A percentile compares a stretch with the other conserved stretches of the same genome.
phyloP scores from a whole-genome alignment of 2,888 invertebrate genomes.

The Halocaridina rubra region DNA sequence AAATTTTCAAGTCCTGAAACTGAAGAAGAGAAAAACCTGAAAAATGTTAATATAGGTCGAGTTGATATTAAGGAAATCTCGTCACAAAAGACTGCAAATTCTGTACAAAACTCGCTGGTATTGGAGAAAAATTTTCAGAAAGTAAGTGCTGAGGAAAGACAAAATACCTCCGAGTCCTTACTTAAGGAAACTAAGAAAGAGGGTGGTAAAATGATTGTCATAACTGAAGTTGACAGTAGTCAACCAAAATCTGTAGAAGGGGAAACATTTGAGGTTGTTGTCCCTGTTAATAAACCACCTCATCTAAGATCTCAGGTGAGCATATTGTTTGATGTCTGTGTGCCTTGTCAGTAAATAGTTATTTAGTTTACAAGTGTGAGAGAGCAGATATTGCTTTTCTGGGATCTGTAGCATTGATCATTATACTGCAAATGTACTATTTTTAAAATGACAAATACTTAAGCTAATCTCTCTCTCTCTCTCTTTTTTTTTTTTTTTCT shows the following conservation, averaged over 20 bases:
- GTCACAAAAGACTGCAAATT: not conserved
- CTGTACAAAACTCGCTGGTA: not conserved
- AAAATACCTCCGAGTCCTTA: not conserved
- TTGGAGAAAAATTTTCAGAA: not conserved
- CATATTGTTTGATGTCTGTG: too few relatives aligned
- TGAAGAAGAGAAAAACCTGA: not conserved
- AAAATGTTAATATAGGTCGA: not conserved
- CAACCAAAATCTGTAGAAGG: not conserved
- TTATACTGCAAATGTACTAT: too few relatives aligned
- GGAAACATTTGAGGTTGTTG: not conserved
- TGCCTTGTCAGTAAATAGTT: too few relatives aligned
- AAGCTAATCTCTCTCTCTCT: too few relatives aligned
- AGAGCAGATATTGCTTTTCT: too few relatives aligned
- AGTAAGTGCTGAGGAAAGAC: not conserved
- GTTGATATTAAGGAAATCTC: not conserved
- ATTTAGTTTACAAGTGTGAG: too few relatives aligned
- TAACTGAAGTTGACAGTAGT: conserved; percentile 27
- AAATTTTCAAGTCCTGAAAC: not conserved
- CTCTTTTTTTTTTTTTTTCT: too few relatives aligned
- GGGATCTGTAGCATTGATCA: too few relatives aligned
- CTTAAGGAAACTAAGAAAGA: not conserved
- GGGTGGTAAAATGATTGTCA: conserved; percentile 25
- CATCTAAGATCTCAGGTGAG: conserved; percentile 39
- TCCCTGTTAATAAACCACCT: conserved; percentile 39
- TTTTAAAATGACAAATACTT: too few relatives aligned